Base-by-base conservation (phyloP, 92 coral and sea anemone species). In the Siderastrea siderea region DNA sequence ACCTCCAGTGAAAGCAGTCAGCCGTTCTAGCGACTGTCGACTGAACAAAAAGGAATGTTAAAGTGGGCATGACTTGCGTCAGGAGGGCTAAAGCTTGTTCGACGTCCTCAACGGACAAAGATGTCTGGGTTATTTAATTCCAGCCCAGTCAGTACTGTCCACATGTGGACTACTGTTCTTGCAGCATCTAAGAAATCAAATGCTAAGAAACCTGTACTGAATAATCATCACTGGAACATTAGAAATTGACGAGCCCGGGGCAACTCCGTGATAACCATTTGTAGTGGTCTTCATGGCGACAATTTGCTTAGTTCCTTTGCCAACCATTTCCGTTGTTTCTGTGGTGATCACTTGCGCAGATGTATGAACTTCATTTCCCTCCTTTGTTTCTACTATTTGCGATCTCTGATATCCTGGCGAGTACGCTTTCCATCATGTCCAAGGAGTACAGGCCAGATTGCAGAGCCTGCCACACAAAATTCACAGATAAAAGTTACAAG, bases 361-460 rank as follows among this genome's bases (percentile, higher is more conserved):
- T 10, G 66, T 38, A 15, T 14, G 6, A 3, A 61, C 71, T 67
- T 62, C 72, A 64, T 47, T 81, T 81, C 7, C 15, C 68, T 7
- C 17, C 78, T 57, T 58, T 70, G 78, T 43, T 59, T 82, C 78
- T 70, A 49, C 58, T 57, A 47, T n/a, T 82, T 0, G 86, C 86
- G 12, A 95, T 95, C 80, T 95, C 98, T 50, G 81, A 71, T 66
- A 93, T 92, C 62, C 95, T 92, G 77, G 92, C 95, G 19, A 93
- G 80, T 10, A 95, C 91, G 76, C 98, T 94, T 75, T 95, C 98
- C 89, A 95, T 93, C 91, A 93, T 94, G 69, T 95, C 96, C 79
- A 95, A 77, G 11, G 98, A 93, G 85, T 91, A 88, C 64, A 95
- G 82, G 57, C 95, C 96, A 52, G 98, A 93, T 68, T 89, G 92